Base-by-base conservation (phyloP, 2,113 vertebrate species). In the Chamaetylas fuelleborni region DNA sequence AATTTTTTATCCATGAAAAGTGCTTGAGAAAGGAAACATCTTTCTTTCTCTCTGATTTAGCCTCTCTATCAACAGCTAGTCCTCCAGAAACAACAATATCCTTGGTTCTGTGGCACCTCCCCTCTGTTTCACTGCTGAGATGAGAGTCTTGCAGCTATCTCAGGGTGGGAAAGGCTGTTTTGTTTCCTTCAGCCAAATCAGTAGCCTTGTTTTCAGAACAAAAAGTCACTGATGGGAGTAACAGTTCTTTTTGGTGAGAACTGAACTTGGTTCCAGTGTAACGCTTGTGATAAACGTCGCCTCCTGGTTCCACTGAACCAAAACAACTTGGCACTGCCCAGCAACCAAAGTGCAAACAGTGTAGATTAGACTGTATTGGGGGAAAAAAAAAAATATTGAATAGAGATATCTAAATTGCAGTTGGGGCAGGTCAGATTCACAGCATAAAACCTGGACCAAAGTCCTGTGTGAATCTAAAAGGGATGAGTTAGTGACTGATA, bases 201-300 rank as follows among this genome's bases (percentile, higher is more conserved):
- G 97, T 97, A 98, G 97, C 96, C 97, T 97, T 98, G 97, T 98
- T 98, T 97, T 97, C 94, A 97, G 98, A 97, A 97, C 97, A 96
- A 53, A 88, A 93, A 96, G 97, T 97, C 93, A 92, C 86, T 88
- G 91, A 89, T 97, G 93, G 74, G 92, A 97, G 89, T 92, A 96
- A 86, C 84, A 79, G 92, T 84, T 96, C 88, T 72, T 88, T 91
- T 87, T 92, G 95, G 97, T 98, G 97, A 97, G 98, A 98, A 97
- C 93, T 82, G 89, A 96, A 54, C 88, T 47, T 29, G 69, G 91
- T 93, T 97, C 58, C 93, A 90, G 84, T 67, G 73, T 93, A 97
- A 93, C 36, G 5, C 48, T 40, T 48, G 84, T 93, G 98, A 98
- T 98, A 98, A 98, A 97, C 9, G 95, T 97, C 90, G 69, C 97